phyloP scores from a whole-genome alignment of 53 echinoderm and acorn worm genomes.

The Mesocentrotus franciscanus region DNA sequence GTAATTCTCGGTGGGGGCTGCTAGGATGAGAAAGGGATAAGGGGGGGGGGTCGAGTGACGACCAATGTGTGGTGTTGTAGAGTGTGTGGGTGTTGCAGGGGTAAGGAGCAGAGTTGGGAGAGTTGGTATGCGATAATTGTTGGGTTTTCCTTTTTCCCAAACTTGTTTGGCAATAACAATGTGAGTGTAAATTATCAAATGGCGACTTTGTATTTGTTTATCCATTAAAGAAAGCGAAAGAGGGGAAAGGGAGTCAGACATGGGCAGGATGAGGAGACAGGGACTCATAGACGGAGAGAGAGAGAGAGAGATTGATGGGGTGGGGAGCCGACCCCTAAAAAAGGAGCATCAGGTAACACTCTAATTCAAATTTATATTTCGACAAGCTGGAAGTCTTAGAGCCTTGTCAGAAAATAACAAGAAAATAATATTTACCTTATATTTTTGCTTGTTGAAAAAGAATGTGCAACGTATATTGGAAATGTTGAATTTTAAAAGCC shows the following conservation, averaged over 20 bases:
- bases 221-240: too few relatives aligned
- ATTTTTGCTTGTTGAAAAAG: too few relatives aligned
- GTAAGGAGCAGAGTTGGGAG: background rate
- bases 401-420: too few relatives aligned
- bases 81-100: background rate
- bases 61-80: too few relatives aligned
- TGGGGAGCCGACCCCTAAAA: background rate
- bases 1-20: background rate
- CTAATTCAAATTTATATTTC: too few relatives aligned
- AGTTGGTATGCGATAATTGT: background rate
- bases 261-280: background rate
- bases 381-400: too few relatives aligned
- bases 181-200: too few relatives aligned
- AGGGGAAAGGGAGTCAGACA: background rate
- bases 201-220: too few relatives aligned
- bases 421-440: too few relatives aligned
- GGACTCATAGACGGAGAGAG: background rate
- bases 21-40: background rate
- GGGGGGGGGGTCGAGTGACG: background rate
- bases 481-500: too few relatives aligned
- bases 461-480: too few relatives aligned
- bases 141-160: background rate
- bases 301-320: background rate
- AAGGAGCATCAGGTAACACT: background rate
- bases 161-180: too few relatives aligned